These are phyloP conservation scores for Trichosurus vulpecula DNA, from an alignment of 2,797 vertebrate species.

Conservation along the genomic window DNA sequence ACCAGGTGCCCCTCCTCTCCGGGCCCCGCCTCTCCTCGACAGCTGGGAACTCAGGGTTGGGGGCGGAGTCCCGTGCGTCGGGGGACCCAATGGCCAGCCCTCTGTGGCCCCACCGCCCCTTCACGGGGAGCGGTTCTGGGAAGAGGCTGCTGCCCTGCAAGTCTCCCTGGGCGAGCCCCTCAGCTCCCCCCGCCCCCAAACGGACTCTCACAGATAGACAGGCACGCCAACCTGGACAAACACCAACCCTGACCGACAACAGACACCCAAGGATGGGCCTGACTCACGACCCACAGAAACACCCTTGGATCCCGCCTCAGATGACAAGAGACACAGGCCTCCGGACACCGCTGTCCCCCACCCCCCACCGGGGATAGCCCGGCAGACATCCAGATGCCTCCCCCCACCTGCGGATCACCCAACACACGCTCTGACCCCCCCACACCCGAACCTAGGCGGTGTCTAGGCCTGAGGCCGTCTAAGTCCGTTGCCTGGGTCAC, in stretches of 20 bases:
- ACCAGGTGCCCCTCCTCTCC: neutral
- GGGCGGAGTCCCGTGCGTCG: too few species aligned
- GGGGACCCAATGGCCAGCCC: neutral
- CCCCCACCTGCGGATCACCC: neutral
- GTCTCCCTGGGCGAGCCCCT: too few species aligned
- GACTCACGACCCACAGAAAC: too few species aligned
- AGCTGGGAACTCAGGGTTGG: neutral
- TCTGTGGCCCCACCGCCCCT: neutral
- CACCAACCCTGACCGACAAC: too few species aligned
- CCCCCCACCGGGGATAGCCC: neutral
- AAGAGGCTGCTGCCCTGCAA: too few species aligned
- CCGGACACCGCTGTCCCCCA: accelerated
- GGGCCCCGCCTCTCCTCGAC: neutral
- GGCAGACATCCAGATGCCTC: neutral
- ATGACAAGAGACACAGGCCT: too few species aligned
- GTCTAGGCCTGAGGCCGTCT: neutral
- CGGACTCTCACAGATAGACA: too few species aligned
- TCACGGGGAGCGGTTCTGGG: neutral
- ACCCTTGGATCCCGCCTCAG: too few species aligned
- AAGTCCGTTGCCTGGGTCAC: neutral
- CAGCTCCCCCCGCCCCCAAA: too few species aligned
- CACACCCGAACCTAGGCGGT: neutral
- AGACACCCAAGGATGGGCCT: too few species aligned
- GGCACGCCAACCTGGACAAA: too few species aligned
- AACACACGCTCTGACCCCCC: neutral